Conservation (phyloP, 2,888 invertebrate species). For the Chorisops tibialis region DNA sequence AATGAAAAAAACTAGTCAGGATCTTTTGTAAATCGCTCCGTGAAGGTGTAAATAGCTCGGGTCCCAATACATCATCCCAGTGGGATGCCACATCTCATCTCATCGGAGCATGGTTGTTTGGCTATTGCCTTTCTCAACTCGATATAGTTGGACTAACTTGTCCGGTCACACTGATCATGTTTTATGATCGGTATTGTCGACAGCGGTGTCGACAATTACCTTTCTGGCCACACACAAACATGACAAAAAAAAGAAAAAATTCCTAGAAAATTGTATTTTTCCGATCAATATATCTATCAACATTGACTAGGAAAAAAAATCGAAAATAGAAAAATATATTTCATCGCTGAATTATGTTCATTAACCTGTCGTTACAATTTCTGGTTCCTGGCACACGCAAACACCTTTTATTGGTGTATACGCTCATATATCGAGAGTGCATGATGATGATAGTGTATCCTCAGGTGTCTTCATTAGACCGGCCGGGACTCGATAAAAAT, state of each 20-base stretch:
- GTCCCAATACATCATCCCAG: conserved; percentile 26
- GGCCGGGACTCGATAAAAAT: no score
- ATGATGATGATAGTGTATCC: no score
- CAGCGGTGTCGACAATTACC: conserved; percentile 27
- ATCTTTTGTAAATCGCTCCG: conserved; percentile 14
- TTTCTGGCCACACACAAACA: conserved; percentile 23
- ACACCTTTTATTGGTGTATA: no score
- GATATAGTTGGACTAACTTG: background rate
- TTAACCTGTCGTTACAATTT: no score
- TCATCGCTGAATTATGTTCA: no score
- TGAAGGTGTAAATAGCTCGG: conserved; percentile 31
- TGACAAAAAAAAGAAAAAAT: conserved; percentile 4
- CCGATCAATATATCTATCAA: no score
- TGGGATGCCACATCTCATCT: conserved; percentile 26
- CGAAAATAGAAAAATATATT: background rate
- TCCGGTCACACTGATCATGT: conserved; percentile 1
- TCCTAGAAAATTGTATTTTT: background rate
- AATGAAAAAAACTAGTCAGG: background rate
- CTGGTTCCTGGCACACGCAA: no score
- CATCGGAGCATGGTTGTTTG: conserved; percentile 7
- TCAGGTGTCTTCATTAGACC: no score
- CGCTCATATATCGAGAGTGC: no score
- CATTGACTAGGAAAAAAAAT: background rate
- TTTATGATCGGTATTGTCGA: conserved; percentile 29
- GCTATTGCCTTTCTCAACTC: background rate